These are phyloP conservation scores for Phalacrocorax brasilianus DNA, from an alignment of 2,113 vertebrate genomes.

Conservation along the genomic window DNA sequence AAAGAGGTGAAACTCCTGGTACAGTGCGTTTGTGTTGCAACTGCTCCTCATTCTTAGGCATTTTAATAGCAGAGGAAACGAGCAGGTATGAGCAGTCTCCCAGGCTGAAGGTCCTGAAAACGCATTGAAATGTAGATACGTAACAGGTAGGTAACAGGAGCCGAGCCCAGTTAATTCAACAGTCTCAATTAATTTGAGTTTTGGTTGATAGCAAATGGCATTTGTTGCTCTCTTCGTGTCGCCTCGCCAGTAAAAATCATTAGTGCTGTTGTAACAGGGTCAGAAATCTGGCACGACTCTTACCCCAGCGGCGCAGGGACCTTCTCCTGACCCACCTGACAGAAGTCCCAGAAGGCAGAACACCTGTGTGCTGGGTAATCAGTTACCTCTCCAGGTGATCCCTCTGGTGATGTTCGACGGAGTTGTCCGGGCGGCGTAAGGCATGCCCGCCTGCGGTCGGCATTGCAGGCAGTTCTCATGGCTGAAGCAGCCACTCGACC, in stretches of 20 bases:
- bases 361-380: not conserved
- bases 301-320: not conserved
- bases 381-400: not conserved
- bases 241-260: not conserved
- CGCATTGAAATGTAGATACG: not conserved
- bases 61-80: not conserved
- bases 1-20: not conserved
- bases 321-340: not conserved
- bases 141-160: not conserved
- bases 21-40: not conserved
- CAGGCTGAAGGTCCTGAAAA: not conserved
- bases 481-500: not conserved
- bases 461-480: not conserved
- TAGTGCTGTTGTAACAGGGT: fast-evolving
- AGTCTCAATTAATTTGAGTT: not conserved
- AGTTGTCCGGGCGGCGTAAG: not conserved
- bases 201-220: not conserved
- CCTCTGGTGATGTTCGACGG: fast-evolving
- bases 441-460: fast-evolving
- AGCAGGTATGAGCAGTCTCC: not conserved
- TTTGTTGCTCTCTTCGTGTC: not conserved
- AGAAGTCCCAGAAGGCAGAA: not conserved
- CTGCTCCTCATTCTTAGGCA: not conserved
- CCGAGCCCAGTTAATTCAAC: not conserved
- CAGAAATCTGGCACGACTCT: not conserved